Conservation (phyloP, 2,888 invertebrate genomes). For the Unio pictorum region DNA sequence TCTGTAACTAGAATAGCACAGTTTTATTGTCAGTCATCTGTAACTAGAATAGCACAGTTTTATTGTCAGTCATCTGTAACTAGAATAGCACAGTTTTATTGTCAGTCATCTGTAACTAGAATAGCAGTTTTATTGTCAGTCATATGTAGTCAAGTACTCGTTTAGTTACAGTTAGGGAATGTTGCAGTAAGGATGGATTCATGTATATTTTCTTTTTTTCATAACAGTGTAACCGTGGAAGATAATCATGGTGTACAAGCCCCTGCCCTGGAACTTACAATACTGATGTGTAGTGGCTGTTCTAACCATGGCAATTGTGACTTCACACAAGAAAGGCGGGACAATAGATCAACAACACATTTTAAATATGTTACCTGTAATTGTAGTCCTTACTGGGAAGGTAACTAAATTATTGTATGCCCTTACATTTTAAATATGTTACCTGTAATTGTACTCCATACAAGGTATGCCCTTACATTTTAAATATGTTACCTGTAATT, state of each 20-base stretch:
- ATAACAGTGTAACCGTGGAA: constrained; percentile 5
- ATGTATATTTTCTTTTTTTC: background rate
- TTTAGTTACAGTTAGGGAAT: background rate
- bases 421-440: no score
- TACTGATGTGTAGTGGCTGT: constrained; percentile 14
- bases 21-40: no score
- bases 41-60: no score
- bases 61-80: no score
- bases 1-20: no score
- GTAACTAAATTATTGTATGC: constrained; percentile 1
- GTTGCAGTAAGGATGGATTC: background rate
- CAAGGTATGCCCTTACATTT: no score
- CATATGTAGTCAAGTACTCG: no score
- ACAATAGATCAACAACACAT: background rate
- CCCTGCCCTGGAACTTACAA: constrained; percentile 3
- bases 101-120: no score
- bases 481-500: no score
- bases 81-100: no score
- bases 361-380: constrained; percentile 11
- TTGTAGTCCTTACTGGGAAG: constrained; percentile 9
- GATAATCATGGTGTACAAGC: constrained; percentile 10
- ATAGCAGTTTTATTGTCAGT: no score
- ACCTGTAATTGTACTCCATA: no score
- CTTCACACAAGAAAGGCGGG: constrained; percentile 2
- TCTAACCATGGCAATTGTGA: constrained; percentile 13